Percentiles rank a stretch among this genome's conserved stretches.
Evolutionary conservation across 2,113 vertebrate genomes (phyloP).

Genomic region (Brachirus orientalis): DNA sequence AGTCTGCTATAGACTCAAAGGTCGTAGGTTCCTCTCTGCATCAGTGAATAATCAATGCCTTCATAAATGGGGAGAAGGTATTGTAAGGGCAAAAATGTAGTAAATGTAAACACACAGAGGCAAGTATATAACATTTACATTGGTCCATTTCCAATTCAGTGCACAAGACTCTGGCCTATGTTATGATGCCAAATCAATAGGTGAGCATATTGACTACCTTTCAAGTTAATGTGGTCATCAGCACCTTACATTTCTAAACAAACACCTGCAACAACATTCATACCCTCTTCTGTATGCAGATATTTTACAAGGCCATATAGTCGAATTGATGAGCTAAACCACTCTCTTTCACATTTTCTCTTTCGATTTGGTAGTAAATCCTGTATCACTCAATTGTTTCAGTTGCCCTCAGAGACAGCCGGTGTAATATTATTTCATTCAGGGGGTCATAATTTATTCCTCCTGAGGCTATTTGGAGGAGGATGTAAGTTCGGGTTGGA

Average conservation of each 20-base stretch:
- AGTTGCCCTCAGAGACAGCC: slow-evolving; percentile 44
- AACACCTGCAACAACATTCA: slow-evolving; percentile 25
- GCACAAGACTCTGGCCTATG: not conserved
- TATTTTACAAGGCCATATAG: slow-evolving; percentile 53
- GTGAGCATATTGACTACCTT: slow-evolving; percentile 11
- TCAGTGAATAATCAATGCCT: slow-evolving; percentile 5
- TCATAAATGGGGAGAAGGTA: not conserved
- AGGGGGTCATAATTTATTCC: slow-evolving; percentile 52
- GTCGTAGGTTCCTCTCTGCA: slow-evolving; percentile 5
- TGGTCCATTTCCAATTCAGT: not conserved
- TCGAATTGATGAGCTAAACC: slow-evolving; percentile 43
- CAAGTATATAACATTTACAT: not conserved
- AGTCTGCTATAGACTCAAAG: not conserved
- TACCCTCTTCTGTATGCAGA: not conserved
- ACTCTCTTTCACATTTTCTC: slow-evolving; percentile 35
- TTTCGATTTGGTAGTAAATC: slow-evolving; percentile 56
- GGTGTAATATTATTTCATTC: slow-evolving; percentile 59
- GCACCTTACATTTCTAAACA: slow-evolving; percentile 29
- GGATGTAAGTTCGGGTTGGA: slow-evolving; percentile 31
- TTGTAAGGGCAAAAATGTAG: not conserved
- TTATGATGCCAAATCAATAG: slow-evolving; percentile 39
- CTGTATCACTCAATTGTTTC: slow-evolving; percentile 44
- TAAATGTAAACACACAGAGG: not conserved
- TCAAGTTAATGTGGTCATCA: slow-evolving; percentile 27
- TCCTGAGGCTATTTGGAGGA: slow-evolving; percentile 38